Evolutionary conservation across 2,113 vertebrate species (phyloP).

Genomic region (Hyaena hyaena): DNA sequence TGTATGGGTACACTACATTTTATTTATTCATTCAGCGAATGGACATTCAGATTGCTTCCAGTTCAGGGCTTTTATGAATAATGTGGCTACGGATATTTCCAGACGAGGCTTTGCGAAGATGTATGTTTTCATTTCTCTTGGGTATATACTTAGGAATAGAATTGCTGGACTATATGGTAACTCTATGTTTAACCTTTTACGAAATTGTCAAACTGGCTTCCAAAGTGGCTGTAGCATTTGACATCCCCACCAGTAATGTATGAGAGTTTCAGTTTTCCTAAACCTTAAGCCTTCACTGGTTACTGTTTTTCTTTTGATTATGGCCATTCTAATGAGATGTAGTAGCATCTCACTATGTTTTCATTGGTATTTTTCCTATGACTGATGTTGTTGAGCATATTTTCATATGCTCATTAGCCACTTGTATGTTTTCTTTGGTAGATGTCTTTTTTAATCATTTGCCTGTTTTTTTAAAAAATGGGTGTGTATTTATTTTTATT

Average conservation of each 20-base stretch:
- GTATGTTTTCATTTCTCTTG: neutral
- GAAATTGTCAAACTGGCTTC: neutral
- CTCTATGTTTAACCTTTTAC: neutral
- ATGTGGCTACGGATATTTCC: neutral
- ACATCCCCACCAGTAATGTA: neutral
- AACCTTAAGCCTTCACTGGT: neutral
- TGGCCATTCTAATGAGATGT: neutral
- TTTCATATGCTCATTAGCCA: neutral
- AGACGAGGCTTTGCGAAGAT: neutral
- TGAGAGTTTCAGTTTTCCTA: neutral
- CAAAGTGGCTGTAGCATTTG: too few relatives aligned
- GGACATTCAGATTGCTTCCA: neutral
- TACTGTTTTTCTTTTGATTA: neutral
- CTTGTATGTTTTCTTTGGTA: neutral
- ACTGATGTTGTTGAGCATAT: neutral
- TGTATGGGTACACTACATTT: neutral
- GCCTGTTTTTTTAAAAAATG: too few relatives aligned
- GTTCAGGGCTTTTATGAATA: neutral
- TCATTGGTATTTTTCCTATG: neutral
- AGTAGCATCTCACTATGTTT: neutral
- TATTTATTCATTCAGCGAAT: neutral
- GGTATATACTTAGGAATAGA: neutral
- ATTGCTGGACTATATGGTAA: neutral
- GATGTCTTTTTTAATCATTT: neutral
- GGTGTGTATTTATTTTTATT: too few relatives aligned